phyloP scores from a whole-genome alignment of 2,888 invertebrate species.

The Idaea biselata region DNA sequence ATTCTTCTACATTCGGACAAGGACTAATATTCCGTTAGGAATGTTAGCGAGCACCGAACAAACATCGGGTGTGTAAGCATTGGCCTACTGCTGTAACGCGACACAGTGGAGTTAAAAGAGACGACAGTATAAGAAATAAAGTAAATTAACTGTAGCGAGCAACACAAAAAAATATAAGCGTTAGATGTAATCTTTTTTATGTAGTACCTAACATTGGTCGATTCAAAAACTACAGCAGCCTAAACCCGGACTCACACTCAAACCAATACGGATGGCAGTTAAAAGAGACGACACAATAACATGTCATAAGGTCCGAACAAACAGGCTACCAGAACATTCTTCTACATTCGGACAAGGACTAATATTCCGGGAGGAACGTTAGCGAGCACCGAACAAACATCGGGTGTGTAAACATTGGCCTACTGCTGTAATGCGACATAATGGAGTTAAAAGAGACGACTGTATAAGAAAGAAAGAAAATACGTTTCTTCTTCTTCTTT shows the following conservation, averaged over 20 bases:
- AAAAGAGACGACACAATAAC: no score
- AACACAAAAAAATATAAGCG: no score
- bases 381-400: constrained; percentile 53
- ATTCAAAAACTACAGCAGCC: no score
- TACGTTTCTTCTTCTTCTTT: no score
- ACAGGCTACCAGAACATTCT: constrained; percentile 35
- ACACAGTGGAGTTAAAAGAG: constrained; percentile 22
- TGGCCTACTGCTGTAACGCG: neutral
- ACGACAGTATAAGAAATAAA: no score
- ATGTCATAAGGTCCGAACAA: neutral
- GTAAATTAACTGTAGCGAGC: no score
- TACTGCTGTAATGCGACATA: neutral
- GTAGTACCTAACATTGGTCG: no score
- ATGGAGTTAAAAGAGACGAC: constrained; percentile 22
- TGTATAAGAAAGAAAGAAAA: no score
- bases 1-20: constrained; percentile 65
- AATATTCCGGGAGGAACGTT: constrained; percentile 65
- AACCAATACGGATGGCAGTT: no score
- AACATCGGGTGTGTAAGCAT: neutral
- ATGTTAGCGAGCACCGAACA: constrained; percentile 60
- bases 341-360: constrained; percentile 66
- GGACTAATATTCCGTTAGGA: constrained; percentile 67
- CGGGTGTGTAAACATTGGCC: neutral
- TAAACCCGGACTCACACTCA: no score
- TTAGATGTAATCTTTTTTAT: no score